phyloP scores from a whole-genome alignment of 2,888 invertebrate species.

The Lasioglossum villosulum region DNA sequence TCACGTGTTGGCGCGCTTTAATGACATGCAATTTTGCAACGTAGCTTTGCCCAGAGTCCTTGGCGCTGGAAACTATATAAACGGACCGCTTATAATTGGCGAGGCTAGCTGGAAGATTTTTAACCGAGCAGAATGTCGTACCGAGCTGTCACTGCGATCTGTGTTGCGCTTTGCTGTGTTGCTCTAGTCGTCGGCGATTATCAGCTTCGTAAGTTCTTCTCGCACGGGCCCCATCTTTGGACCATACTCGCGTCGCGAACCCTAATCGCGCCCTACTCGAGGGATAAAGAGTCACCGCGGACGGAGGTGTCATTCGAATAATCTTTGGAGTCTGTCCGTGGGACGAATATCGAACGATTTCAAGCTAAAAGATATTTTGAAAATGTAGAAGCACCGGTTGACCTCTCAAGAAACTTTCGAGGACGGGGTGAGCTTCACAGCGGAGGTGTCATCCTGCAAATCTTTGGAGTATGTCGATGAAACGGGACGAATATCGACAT shows the following conservation, averaged over 20 bases:
- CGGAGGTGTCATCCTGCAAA: too few relatives aligned
- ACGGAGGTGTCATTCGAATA: too few relatives aligned
- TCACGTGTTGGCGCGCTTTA: constrained; percentile 77
- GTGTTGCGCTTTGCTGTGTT: constrained; percentile 58
- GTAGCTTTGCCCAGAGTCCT: constrained; percentile 80
- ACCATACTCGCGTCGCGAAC: too few relatives aligned
- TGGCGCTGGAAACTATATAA: constrained; percentile 83
- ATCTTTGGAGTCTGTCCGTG: background rate
- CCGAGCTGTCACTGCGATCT: constrained; percentile 39
- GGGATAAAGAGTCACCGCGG: background rate
- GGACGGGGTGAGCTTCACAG: too few relatives aligned
- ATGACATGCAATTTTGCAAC: constrained; percentile 84
- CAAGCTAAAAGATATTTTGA: background rate
- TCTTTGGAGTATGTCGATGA: too few relatives aligned
- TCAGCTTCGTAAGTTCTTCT: constrained; percentile 66
- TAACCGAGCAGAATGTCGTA: constrained; percentile 77
- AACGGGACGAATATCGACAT: too few relatives aligned
- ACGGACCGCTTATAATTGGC: constrained; percentile 80
- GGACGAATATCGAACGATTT: too few relatives aligned
- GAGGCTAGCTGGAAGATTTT: constrained; percentile 78
- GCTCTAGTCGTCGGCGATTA: constrained; percentile 49
- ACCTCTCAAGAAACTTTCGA: too few relatives aligned
- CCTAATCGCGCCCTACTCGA: background rate
- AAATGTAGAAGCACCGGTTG: too few relatives aligned
- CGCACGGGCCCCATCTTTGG: background rate